Evolutionary conservation across 1,140 invertebrate genomes (phyloP).

Genomic region (Euborellia annulipes): DNA sequence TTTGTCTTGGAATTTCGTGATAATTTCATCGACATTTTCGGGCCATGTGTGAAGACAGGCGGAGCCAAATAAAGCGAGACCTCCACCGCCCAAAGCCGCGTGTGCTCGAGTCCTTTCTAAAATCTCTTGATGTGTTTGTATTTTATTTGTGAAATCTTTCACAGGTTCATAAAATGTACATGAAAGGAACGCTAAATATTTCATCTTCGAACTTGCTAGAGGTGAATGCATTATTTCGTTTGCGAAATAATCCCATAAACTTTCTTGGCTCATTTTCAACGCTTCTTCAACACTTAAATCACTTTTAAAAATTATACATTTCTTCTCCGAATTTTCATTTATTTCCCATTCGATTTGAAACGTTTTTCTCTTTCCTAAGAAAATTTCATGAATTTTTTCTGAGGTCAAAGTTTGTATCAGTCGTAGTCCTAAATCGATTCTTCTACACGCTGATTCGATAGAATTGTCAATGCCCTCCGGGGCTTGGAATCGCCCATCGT

Average conservation of each 20-base stretch:
- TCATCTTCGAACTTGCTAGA: conserved; percentile 47
- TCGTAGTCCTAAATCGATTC: conserved; percentile 60
- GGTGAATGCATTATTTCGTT: conserved; percentile 52
- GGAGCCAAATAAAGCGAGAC: conserved; percentile 77
- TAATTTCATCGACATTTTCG: conserved; percentile 47
- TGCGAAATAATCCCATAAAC: conserved; percentile 73
- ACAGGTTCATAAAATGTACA: conserved; percentile 60
- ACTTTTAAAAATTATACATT: conserved; percentile 53
- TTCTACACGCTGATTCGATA: conserved; percentile 52
- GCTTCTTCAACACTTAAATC: conserved; percentile 52
- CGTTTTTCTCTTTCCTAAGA: conserved; percentile 59
- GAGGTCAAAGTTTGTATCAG: conserved; percentile 74
- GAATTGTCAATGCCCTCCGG: conserved; percentile 48
- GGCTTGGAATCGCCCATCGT: conserved; percentile 67
- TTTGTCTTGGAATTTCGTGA: conserved; percentile 37
- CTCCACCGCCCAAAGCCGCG: conserved; percentile 76
- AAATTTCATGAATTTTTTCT: conserved; percentile 72
- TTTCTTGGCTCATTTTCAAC: conserved; percentile 52
- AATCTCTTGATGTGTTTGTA: conserved; percentile 52
- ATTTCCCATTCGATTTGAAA: conserved; percentile 59
- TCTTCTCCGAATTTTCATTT: conserved; percentile 29
- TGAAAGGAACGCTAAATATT: conserved; percentile 77
- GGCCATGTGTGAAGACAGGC: conserved; percentile 87
- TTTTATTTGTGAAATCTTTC: conserved; percentile 18
- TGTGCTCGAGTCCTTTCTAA: conserved; percentile 61